Base-by-base conservation (phyloP, 2,113 vertebrate species). In the Petroica traversi region DNA sequence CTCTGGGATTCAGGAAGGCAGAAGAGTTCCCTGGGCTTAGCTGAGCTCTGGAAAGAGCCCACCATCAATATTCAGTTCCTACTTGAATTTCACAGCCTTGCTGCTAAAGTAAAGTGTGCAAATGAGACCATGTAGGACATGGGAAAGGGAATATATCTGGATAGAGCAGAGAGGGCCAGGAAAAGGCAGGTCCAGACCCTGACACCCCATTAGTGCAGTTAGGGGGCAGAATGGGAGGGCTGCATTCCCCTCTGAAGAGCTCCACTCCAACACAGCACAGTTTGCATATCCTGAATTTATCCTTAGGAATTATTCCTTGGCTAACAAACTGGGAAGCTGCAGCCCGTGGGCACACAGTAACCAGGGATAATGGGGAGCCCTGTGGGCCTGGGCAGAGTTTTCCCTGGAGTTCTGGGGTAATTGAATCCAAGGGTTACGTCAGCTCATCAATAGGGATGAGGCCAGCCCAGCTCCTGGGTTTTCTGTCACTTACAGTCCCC, bases 381-480 rank as follows among this genome's bases (percentile, higher is more conserved):
- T 25, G 18, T 49, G 8, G 45, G 38, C 45, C 46, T 4, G 8
- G 31, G 54, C 0, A 19, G 81, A 38, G 57, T 38, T 90, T 66
- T 90, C 64, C 93, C 67, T 38, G 17, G 41, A 85, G 81, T 85
- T 87, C 52, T 52, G 87, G 77, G 75, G 85, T 83, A 54, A 78
- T 16, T 62, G 62, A 85, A 74, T 51, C 77, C 6, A 2, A 36
- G 58, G 8, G 20, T 82, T 79, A 85, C 34, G n/a, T 49, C 93
- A 91, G 64, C 78, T 77, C 81, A 75, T 96, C 93, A 23, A 48
- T 58, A 85, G 73, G 40, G 73, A 92, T 85, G 94, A 95, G 80
- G 25, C 89, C 59, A 40, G 83, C 68, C 31, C 11, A 8, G 31
- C 1, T 24, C 76, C 68, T 15, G 25, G 29, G 43, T 61, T 87